Base-by-base conservation (phyloP, 1,140 invertebrate species). In the Zaprionus kolodkinae region DNA sequence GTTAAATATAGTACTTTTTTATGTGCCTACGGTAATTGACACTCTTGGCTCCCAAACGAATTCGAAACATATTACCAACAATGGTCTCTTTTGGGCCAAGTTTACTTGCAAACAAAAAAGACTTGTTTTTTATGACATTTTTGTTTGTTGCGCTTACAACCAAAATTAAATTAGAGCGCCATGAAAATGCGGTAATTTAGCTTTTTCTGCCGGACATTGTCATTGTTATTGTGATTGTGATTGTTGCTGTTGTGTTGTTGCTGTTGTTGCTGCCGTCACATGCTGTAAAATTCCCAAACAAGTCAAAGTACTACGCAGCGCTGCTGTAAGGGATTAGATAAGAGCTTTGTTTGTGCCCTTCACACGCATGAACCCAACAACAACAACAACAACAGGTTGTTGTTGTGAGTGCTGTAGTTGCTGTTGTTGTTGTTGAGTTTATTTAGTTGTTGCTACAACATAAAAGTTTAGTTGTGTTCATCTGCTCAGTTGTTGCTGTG, bases 111-210 rank as follows among this genome's bases (percentile, higher is more conserved):
- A 35, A 30, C 27, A 30, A 7, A 35, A 35, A 35, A 35, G 40
- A 45, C 40, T 45, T 27, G 36, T 43, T 33, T 50, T 86, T 82
- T 76, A 80, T 84, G 73, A 43, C 62, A 36, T 60, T 66, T 61
- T 55, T 65, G 21, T 33, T 33, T 74, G 45, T 50, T 50, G 45
- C 74, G 64, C 52, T 66, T 81, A 71, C 79, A 84, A 60, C 70
- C 57, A 78, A 88, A 81, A 80, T 83, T 78, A 81, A 88, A 88
- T 88, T 78, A 80, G 81, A 70, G 43, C 70, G 71, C 21, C 77
- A 78, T 83, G 80, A 88, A 87, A 87, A 87, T 83, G 70, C 73
- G 74, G 65, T 79, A 79, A 79, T 81, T 86, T 81, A 27, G 57
- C 55, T 60, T 62, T 45, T 55, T 56, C n/a, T 48, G 50, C 52